Conservation (phyloP, 2,888 invertebrate species). For the Thyatira batis region DNA sequence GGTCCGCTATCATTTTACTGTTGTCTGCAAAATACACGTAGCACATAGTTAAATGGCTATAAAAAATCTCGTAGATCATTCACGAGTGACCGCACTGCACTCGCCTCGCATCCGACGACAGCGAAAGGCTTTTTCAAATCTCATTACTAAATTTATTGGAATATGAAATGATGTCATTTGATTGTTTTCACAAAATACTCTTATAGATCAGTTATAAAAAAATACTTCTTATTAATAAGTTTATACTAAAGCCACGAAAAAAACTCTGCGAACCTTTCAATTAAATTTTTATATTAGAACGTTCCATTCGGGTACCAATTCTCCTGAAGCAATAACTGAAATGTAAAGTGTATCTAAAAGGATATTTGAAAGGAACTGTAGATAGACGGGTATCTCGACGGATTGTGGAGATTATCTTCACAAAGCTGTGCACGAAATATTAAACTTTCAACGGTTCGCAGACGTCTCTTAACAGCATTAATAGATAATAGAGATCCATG, state of each 20-base stretch:
- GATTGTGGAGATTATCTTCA: constrained; percentile 33
- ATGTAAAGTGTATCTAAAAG: constrained; percentile 26
- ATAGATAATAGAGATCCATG: constrained; percentile 26
- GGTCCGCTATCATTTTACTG: constrained; percentile 39
- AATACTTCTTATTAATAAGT: no score
- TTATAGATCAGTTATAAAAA: constrained; percentile 18
- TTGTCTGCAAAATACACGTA: constrained; percentile 52
- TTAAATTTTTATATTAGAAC: not conserved
- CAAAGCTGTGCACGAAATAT: constrained; percentile 36
- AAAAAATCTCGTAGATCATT: constrained; percentile 70
- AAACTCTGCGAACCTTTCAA: not conserved
- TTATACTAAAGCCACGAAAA: no score
- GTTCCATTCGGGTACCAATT: constrained; percentile 3
- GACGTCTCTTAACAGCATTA: constrained; percentile 26
- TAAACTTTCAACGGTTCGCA: constrained; percentile 32
- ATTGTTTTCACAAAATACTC: constrained; percentile 19
- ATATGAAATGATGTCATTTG: constrained; percentile 37
- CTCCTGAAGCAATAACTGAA: constrained; percentile 27
- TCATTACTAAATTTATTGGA: constrained; percentile 52
- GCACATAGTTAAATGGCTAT: constrained; percentile 59
- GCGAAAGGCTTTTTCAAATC: constrained; percentile 51
- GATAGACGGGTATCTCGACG: constrained; percentile 15
- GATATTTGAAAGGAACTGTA: constrained; percentile 23
- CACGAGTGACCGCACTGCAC: constrained; percentile 61
- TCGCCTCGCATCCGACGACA: constrained; percentile 39